Evolutionary conservation across 2,888 invertebrate species (phyloP).

Genomic region (Clostera curtula): DNA sequence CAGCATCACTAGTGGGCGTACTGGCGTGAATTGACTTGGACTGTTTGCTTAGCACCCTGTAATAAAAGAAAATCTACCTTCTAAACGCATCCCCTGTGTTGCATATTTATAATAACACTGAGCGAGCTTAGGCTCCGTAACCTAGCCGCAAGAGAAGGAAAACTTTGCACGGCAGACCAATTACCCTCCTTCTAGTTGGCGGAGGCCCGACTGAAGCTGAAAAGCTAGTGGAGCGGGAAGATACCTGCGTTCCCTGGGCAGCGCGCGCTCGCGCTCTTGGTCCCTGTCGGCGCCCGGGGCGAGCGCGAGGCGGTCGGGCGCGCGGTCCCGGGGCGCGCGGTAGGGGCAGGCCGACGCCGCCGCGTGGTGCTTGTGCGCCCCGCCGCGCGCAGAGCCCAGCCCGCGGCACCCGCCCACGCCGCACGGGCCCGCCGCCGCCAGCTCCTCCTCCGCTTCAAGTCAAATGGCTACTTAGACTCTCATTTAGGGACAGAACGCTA

Average conservation of each 20-base stretch:
- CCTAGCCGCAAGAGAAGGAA: too few species aligned
- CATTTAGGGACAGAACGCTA: not conserved
- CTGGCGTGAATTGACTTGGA: constrained; percentile 40
- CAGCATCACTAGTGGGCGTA: constrained; percentile 45
- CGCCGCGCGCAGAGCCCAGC: constrained; percentile 89
- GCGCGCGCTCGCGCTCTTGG: constrained; percentile 44
- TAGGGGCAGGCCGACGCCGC: constrained; percentile 86
- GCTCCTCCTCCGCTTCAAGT: constrained; percentile 78
- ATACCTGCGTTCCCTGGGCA: constrained; percentile 68
- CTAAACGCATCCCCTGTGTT: not conserved
- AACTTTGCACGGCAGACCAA: too few species aligned
- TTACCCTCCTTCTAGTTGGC: too few species aligned
- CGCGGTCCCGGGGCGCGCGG: constrained; percentile 36
- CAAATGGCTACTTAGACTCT: not conserved
- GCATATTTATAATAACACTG: too few species aligned
- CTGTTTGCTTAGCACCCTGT: constrained; percentile 38
- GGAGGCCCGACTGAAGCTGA: too few species aligned
- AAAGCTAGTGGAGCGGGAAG: not conserved
- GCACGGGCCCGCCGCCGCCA: constrained; percentile 79
- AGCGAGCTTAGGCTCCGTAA: not conserved
- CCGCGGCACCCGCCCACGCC: constrained; percentile 92
- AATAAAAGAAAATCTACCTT: constrained; percentile 12
- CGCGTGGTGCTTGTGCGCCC: constrained; percentile 83
- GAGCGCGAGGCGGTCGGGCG: constrained; percentile 34
- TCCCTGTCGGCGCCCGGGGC: constrained; percentile 21